Base-by-base conservation (phyloP, 2,113 vertebrate genomes). In the Hippocampus guttulatus region DNA sequence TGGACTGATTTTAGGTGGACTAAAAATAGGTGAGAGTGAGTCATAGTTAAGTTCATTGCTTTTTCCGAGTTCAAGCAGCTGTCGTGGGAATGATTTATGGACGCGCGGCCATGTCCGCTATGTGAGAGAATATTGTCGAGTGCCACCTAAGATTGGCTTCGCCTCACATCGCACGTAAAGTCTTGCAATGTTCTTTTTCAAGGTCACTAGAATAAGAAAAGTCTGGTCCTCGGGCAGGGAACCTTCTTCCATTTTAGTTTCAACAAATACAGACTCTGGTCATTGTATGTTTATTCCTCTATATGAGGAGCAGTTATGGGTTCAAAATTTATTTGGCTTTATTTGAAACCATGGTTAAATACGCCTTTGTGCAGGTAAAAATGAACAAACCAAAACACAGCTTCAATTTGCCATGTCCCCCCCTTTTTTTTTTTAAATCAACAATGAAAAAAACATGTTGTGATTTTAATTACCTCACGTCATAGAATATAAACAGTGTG, bases 61-160 rank as follows among this genome's bases (percentile, higher is more conserved):
- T 64, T 43, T 64, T 41, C 63, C 40, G 6, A 43, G 40, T 64
- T 64, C 40, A 64, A 64, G 63, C 63, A 27, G n/a, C 64, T 65
- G 64, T 65, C 64, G 47, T 65, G 43, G 43, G 41, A 47, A 23
- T 47, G 64, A 65, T 65, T 65, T 47, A 65, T 65, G 64, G 64
- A n/a, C 38, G 21, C 20, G 15, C 0, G 20, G 38, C 62, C 33
- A 21, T 16, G 21, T 64, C 62, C 62, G 62, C 62, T 41, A 11
- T 64, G 62, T 45, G 63, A 64, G 40, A 40, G 27, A 64, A 64
- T 64, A 64, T 64, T 45, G 63, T 64, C 12, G 58, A 61, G 40
- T 64, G 40, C 40, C 63, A 43, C 40, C 63, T 23, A 64, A 64
- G 40, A 64, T 64, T 64, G 63, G 40, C 63, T 64, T 64, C 63